phyloP scores from a whole-genome alignment of 1,140 invertebrate genomes.

The Muscidifurax raptorellus region DNA sequence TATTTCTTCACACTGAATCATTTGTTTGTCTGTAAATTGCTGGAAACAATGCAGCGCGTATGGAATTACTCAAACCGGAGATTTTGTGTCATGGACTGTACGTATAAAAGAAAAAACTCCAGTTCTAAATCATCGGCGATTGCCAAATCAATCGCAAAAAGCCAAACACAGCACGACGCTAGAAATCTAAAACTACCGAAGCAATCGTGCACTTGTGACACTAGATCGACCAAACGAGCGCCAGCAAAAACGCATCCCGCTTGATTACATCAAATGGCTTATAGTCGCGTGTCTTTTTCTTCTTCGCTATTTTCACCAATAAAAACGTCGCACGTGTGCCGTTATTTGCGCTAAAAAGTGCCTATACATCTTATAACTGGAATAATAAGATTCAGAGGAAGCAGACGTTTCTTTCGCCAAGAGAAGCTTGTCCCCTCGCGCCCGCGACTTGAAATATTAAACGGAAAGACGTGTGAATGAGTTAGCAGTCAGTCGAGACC shows the following conservation, averaged over 20 bases:
- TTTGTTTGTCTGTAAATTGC: too few relatives aligned
- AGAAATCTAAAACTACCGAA: background rate
- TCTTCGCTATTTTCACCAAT: background rate
- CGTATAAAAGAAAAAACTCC: too few relatives aligned
- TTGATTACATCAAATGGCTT: background rate
- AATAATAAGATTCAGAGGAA: slow-evolving; percentile 1
- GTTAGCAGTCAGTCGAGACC: background rate
- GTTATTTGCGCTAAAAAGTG: background rate
- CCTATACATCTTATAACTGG: background rate
- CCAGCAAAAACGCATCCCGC: background rate
- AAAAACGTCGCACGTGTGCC: background rate
- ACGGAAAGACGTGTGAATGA: background rate
- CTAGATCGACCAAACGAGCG: background rate
- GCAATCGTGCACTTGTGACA: background rate
- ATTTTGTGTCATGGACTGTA: too few relatives aligned
- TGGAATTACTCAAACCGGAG: too few relatives aligned
- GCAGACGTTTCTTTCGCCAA: background rate
- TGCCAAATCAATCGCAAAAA: background rate
- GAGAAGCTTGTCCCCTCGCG: background rate
- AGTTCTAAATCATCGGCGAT: background rate
- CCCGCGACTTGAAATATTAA: background rate
- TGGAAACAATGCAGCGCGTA: too few relatives aligned
- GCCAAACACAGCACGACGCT: background rate
- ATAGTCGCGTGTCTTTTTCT: background rate
- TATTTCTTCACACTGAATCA: too few relatives aligned